Base-by-base conservation (phyloP, 2,113 vertebrate species). In the Megalops atlanticus region DNA sequence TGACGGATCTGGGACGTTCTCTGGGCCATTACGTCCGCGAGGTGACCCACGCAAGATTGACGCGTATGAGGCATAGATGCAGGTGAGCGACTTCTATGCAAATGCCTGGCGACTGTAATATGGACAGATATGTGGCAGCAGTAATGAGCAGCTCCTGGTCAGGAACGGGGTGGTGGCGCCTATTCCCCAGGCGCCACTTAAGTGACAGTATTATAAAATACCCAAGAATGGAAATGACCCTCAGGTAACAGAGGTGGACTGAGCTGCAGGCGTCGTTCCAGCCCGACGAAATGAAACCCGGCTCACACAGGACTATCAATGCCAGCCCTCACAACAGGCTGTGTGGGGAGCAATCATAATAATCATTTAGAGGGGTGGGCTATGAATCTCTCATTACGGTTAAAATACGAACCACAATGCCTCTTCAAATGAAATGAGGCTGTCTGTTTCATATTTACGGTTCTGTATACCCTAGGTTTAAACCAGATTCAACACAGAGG, bases 201-300 rank as follows among this genome's bases (percentile, higher is more conserved):
- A 85, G 87, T 86, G 86, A 81, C 86, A 90, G 76, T 49, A 85
- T 78, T 92, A 82, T 87, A 88, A 85, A 89, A 89, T 85, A 87
- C 14, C 82, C 83, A 43, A 90, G 89, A 91, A 89, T 89, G 86
- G 89, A 90, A 91, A 93, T 90, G 87, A 93, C 86, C 86, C 87
- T 83, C 58, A 86, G 86, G 83, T 92, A 91, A 85, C 80, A 85
- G 83, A 88, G 87, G 36, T 78, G 43, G 80, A 84, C 78, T 88
- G 84, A 81, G 80, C 73, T 87, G 74, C 77, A 91, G 84, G 80
- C 84, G 79, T 81, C 79, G 84, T 86, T 80, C 77, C 31, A 89
- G 74, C 76, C 76, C 87, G 88, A 89, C 88, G 85, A 92, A 88
- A 91, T 80, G 76, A n/a, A n/a, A n/a, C n/a, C n/a, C n/a, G 90